phyloP scores from a whole-genome alignment of 2,888 invertebrate species.

The Rhamnusium bicolor region DNA sequence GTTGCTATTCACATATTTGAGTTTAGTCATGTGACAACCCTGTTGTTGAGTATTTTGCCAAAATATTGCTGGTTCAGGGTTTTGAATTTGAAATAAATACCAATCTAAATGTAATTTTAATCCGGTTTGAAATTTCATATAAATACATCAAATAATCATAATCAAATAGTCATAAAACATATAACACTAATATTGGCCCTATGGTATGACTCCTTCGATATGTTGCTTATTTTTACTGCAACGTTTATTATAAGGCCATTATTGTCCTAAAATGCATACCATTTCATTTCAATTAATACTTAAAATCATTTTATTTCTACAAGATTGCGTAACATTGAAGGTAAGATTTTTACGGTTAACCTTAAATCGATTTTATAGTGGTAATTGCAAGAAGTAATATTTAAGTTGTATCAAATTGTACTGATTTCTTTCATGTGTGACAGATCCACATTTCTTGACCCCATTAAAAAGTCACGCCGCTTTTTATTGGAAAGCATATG shows the following conservation, averaged over 20 bases:
- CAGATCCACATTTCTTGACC: background rate
- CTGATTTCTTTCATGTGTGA: background rate
- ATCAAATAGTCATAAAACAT: no score
- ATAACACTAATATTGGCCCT: no score
- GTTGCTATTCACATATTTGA: no score
- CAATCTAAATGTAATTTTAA: no score
- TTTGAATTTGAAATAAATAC: no score
- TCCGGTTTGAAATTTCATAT: no score
- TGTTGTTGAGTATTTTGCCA: no score
- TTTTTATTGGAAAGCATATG: background rate
- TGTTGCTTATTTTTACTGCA: no score
- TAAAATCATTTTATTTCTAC: background rate
- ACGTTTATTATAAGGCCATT: background rate
- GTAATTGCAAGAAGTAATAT: background rate
- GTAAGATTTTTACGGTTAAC: constrained; percentile 15
- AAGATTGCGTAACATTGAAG: background rate
- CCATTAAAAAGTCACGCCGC: background rate
- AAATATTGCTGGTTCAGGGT: no score
- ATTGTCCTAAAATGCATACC: background rate
- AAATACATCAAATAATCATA: no score
- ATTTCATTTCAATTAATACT: background rate
- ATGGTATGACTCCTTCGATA: no score
- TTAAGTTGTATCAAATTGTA: background rate
- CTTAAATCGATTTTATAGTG: background rate
- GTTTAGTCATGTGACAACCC: no score